Percentiles rank a stretch among this genome's conserved stretches.
These are phyloP conservation scores for Artibeus lituratus DNA, from an alignment of 2,797 vertebrate species.

Conservation along the genomic window DNA sequence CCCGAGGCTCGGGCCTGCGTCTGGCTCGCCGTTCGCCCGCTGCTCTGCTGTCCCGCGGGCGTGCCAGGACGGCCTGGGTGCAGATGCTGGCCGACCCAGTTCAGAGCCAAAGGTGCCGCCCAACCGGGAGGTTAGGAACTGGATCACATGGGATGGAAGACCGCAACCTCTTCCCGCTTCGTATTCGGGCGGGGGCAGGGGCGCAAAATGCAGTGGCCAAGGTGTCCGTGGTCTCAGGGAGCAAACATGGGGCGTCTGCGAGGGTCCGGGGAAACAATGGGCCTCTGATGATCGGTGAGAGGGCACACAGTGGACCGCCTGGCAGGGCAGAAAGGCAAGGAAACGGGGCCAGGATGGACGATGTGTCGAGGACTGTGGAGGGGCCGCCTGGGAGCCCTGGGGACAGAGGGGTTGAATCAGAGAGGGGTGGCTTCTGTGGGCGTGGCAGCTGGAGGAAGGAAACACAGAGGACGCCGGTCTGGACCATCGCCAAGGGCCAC, in stretches of 20 bases:
- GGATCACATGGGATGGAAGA: background rate
- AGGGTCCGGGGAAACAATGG: background rate
- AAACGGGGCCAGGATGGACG: accelerated
- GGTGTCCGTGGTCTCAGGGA: background rate
- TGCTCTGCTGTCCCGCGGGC: background rate
- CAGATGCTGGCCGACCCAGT: background rate
- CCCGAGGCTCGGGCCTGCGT: background rate
- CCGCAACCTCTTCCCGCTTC: background rate
- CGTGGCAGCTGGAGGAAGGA: too few relatives aligned
- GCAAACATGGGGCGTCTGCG: accelerated
- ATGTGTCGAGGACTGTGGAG: accelerated
- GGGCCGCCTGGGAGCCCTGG: too few relatives aligned
- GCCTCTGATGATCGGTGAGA: accelerated
- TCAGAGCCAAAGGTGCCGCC: background rate
- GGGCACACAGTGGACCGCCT: background rate
- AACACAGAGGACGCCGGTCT: background rate
- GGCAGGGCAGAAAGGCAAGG: background rate
- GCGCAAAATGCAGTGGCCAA: background rate
- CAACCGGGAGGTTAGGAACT: background rate
- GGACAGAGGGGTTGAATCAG: background rate
- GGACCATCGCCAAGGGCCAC: accelerated
- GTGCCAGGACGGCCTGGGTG: background rate
- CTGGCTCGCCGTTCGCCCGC: background rate
- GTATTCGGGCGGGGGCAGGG: background rate
- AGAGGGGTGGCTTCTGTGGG: background rate